Percentiles rank a stretch among this genome's conserved stretches.
Evolutionary conservation across 2,888 invertebrate genomes (phyloP).

Genomic region (Shargacucullia verbasci): DNA sequence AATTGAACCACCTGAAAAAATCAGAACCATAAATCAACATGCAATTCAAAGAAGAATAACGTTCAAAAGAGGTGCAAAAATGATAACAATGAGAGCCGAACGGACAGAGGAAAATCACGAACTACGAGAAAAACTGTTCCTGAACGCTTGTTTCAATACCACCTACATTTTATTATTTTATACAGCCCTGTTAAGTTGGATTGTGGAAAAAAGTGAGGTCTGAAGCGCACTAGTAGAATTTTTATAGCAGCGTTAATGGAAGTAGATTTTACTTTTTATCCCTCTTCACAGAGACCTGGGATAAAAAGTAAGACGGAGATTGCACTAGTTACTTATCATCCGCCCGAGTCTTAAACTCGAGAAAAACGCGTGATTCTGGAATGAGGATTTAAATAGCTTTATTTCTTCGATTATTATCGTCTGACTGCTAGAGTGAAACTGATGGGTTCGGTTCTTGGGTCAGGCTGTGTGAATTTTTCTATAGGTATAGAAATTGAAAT

Average conservation of each 20-base stretch:
- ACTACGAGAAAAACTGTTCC: constrained; percentile 22
- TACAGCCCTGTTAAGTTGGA: constrained; percentile 18
- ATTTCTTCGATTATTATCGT: too few species aligned
- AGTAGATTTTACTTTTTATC: constrained; percentile 20
- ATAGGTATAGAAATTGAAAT: too few species aligned
- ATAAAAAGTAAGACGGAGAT: constrained; percentile 20
- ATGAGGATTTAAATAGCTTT: constrained; percentile 10
- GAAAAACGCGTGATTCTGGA: neutral
- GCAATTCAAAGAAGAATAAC: constrained; percentile 7
- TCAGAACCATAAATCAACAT: constrained; percentile 17
- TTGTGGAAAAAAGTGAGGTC: constrained; percentile 13
- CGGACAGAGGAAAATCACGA: constrained; percentile 34
- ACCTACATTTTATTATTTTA: constrained; percentile 32
- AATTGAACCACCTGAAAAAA: neutral
- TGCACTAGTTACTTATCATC: constrained; percentile 11
- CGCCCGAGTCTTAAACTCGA: constrained; percentile 9
- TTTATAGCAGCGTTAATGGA: constrained; percentile 29
- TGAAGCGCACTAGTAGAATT: constrained; percentile 19
- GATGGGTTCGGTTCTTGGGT: too few species aligned
- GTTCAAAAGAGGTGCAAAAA: constrained; percentile 14
- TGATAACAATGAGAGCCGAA: constrained; percentile 34
- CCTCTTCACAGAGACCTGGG: constrained; percentile 9
- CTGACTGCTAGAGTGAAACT: too few species aligned
- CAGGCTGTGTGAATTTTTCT: too few species aligned
- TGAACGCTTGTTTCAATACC: constrained; percentile 30